Evolutionary conservation across 1,140 invertebrate genomes (phyloP).

Genomic region (Neomicropteryx cornuta): DNA sequence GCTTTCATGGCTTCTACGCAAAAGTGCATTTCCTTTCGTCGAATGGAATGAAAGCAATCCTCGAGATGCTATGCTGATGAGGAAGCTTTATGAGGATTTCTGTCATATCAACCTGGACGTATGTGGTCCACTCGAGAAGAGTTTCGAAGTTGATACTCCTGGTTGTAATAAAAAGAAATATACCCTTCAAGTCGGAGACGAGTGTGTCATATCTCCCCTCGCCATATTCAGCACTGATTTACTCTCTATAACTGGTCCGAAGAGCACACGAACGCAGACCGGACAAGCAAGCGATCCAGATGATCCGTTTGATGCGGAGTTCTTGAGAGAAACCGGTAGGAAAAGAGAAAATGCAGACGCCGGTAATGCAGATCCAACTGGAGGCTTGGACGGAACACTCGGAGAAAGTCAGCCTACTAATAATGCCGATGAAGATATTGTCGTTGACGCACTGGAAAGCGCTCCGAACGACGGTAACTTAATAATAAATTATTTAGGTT

Average conservation of each 20-base stretch:
- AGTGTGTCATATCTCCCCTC: conserved; percentile 83
- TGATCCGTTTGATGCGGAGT: conserved; percentile 90
- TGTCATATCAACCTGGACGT: conserved; percentile 87
- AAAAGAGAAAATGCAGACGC: conserved; percentile 32
- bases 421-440: conserved; percentile 63
- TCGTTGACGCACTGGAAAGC: conserved; percentile 64
- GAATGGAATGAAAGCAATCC: conserved; percentile 59
- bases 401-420: conserved; percentile 26
- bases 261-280: conserved; percentile 60
- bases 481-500: no score
- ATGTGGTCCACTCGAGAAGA: conserved; percentile 72
- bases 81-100: conserved; percentile 79
- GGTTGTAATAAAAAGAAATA: conserved; percentile 61
- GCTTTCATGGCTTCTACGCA: conserved; percentile 76
- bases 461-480: conserved; percentile 48
- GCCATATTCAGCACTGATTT: conserved; percentile 83
- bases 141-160: conserved; percentile 65
- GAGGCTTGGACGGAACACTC: conserved; percentile 44
- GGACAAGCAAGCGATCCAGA: conserved; percentile 73
- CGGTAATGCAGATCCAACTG: conserved; percentile 24
- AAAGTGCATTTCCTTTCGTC: conserved; percentile 82
- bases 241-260: conserved; percentile 69
- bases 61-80: conserved; percentile 62
- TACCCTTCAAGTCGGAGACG: conserved; percentile 79
- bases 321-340: conserved; percentile 77